Percentiles rank a stretch among this genome's conserved stretches.
Conservation (phyloP, 2,113 vertebrate genomes). For the Lanius ludovicianus region DNA sequence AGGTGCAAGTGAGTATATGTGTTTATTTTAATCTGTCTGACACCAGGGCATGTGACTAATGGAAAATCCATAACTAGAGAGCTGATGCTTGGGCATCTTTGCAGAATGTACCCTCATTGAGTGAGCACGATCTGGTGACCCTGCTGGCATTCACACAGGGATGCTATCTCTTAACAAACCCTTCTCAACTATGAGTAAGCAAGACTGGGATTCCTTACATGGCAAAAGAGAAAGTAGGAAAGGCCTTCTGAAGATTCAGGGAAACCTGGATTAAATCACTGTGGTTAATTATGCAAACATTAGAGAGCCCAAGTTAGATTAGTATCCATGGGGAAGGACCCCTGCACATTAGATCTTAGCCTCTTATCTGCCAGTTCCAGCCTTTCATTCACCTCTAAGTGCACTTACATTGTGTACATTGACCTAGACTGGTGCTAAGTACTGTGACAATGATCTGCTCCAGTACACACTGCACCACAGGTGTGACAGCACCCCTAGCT, state of each 20-base stretch:
- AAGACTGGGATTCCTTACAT: background rate
- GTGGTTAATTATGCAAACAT: background rate
- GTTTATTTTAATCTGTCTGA: background rate
- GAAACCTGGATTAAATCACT: background rate
- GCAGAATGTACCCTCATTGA: rapidly evolving
- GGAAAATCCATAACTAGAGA: background rate
- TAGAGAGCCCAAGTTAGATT: background rate
- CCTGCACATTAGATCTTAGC: background rate
- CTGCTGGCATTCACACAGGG: background rate
- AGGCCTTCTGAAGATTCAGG: background rate
- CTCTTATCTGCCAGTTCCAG: background rate
- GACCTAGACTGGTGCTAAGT: background rate
- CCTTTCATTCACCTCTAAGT: background rate
- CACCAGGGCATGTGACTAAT: background rate
- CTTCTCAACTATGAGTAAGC: background rate
- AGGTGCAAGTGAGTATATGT: background rate
- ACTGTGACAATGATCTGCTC: background rate
- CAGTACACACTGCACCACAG: background rate
- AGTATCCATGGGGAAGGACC: background rate
- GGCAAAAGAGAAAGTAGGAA: background rate
- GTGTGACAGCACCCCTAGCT: background rate
- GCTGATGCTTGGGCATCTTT: background rate
- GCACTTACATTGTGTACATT: background rate
- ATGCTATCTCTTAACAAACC: background rate
- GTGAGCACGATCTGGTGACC: background rate